Evolutionary conservation across 1,140 invertebrate species (phyloP).

Genomic region (Hylaeus anthracinus): DNA sequence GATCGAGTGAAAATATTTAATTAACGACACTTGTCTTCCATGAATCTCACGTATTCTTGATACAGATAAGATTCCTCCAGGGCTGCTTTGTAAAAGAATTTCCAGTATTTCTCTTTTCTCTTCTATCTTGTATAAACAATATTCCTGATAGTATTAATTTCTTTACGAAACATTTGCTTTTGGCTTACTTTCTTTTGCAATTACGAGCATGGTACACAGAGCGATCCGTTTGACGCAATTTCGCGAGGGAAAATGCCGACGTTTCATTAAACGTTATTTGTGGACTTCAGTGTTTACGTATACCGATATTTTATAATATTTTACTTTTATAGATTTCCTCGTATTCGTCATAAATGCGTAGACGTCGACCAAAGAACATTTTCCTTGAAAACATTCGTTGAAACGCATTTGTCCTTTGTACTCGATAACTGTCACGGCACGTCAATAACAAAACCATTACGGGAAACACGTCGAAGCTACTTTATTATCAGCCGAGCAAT

Average conservation of each 20-base stretch:
- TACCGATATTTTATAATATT: too few relatives aligned
- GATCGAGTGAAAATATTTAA: slow-evolving; percentile 22
- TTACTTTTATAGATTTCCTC: too few relatives aligned
- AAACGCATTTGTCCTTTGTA: not conserved
- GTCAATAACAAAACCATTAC: not conserved
- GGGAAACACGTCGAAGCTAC: not conserved
- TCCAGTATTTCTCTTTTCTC: not conserved
- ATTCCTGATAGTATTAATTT: not conserved
- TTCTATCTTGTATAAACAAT: not conserved
- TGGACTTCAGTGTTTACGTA: too few relatives aligned
- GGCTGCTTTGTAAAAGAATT: not conserved
- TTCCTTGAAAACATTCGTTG: not conserved
- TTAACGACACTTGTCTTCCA: slow-evolving; percentile 7
- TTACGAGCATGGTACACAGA: not conserved
- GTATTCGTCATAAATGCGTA: too few relatives aligned
- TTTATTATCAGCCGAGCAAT: slow-evolving; percentile 17
- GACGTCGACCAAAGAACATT: not conserved
- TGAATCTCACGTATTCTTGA: slow-evolving; percentile 7
- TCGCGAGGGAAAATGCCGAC: too few relatives aligned
- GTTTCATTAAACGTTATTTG: too few relatives aligned
- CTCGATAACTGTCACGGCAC: too few relatives aligned
- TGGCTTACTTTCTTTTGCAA: not conserved
- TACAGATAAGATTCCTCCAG: slow-evolving; percentile 4
- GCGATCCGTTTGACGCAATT: not conserved
- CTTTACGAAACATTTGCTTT: slow-evolving; percentile 12